Percentiles rank a stretch among this genome's conserved stretches.
These are phyloP conservation scores for Chelidonichthys spinosus DNA, from an alignment of 2,797 vertebrate species.

Conservation along the genomic window DNA sequence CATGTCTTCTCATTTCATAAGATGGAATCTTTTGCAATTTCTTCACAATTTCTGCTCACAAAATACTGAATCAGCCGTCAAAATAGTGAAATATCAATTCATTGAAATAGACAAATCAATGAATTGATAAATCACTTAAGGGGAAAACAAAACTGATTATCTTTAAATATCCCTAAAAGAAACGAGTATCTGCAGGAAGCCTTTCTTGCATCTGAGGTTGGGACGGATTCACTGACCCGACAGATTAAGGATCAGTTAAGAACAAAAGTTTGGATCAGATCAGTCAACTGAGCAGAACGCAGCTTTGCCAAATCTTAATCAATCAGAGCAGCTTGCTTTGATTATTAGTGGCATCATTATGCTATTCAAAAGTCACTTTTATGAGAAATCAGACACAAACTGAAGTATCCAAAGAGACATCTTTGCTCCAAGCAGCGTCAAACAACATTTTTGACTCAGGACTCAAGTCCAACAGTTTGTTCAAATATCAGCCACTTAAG, in stretches of 20 bases:
- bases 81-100: too few species aligned
- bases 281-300: slow-evolving; percentile 36
- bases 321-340: slow-evolving; percentile 35
- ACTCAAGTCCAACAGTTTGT: slow-evolving; percentile 11
- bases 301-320: slow-evolving; percentile 30
- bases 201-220: slow-evolving; percentile 19
- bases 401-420: slow-evolving; percentile 2
- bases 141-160: neutral
- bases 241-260: slow-evolving; percentile 50
- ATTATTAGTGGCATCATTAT: slow-evolving; percentile 26
- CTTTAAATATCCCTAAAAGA: neutral
- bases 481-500: slow-evolving; percentile 3
- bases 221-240: neutral
- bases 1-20: neutral
- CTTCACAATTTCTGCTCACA: neutral
- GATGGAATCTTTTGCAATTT: neutral
- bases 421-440: slow-evolving; percentile 2
- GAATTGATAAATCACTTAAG: neutral
- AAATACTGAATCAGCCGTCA: too few species aligned
- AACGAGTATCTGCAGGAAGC: neutral
- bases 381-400: neutral
- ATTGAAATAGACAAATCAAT: too few species aligned
- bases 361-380: slow-evolving; percentile 13
- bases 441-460: slow-evolving; percentile 4
- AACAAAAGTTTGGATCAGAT: slow-evolving; percentile 53